phyloP scores from a whole-genome alignment of 1,140 invertebrate species.

The Drosophila ambigua region DNA sequence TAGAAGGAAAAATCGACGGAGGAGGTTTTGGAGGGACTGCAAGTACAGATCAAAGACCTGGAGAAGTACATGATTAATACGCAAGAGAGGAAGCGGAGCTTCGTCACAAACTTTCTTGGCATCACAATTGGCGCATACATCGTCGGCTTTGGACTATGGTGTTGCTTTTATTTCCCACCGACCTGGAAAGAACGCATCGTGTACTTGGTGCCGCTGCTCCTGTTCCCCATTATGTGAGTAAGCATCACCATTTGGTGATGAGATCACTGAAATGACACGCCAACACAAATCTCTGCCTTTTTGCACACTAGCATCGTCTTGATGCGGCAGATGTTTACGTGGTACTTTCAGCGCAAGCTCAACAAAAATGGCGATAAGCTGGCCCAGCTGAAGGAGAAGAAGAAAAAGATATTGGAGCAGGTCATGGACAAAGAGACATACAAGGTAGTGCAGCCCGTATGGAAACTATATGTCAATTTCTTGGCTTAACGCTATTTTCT shows the following conservation, averaged over 20 bases:
- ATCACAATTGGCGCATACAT: constrained; percentile 92
- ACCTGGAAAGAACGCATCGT: constrained; percentile 88
- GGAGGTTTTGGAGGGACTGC: constrained; percentile 90
- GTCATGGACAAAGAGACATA: constrained; percentile 99
- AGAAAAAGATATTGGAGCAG: constrained; percentile 95
- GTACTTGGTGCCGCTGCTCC: constrained; percentile 89
- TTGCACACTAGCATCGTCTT: constrained; percentile 89
- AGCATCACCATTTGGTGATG: constrained; percentile 20
- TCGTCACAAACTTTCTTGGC: constrained; percentile 91
- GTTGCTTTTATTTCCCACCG: constrained; percentile 90
- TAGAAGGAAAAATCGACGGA: constrained; percentile 93
- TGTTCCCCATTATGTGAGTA: constrained; percentile 92
- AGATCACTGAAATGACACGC: constrained; percentile 32
- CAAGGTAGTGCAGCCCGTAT: constrained; percentile 87
- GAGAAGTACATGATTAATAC: constrained; percentile 92
- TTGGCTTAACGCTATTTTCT: neutral
- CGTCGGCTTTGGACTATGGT: constrained; percentile 89
- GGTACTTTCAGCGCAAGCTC: constrained; percentile 94
- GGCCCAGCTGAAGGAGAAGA: constrained; percentile 89
- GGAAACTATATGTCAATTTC: neutral
- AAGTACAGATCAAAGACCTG: constrained; percentile 92
- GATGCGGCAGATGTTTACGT: constrained; percentile 91
- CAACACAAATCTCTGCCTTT: constrained; percentile 13
- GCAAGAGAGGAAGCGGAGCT: constrained; percentile 90
- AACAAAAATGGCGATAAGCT: constrained; percentile 91